These are phyloP conservation scores for Charanyca ferruginea DNA, from an alignment of 2,888 invertebrate genomes.

Conservation along the genomic window DNA sequence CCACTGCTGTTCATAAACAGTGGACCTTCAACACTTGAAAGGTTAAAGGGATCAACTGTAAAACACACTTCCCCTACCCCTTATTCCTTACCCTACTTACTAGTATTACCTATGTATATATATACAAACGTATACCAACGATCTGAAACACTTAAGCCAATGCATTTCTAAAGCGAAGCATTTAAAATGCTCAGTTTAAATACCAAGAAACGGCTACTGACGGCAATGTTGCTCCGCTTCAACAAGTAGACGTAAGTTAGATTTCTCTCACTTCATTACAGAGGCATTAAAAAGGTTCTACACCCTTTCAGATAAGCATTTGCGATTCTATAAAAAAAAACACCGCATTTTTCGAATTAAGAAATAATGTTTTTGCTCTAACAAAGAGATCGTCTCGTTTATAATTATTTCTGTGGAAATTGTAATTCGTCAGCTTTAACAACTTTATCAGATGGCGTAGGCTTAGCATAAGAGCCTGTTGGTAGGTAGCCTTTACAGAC, in stretches of 20 bases:
- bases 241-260: constrained; percentile 13
- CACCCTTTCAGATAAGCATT: neutral
- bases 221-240: constrained; percentile 1
- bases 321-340: neutral
- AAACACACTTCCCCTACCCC: neutral
- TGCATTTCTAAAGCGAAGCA: constrained; percentile 42
- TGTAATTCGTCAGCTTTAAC: too few species aligned
- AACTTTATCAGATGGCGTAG: neutral
- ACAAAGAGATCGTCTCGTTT: too few species aligned
- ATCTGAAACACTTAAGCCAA: constrained; percentile 42
- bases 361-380: neutral
- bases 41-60: neutral
- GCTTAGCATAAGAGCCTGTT: neutral
- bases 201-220: constrained; percentile 13
- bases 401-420: too few species aligned
- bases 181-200: constrained; percentile 51
- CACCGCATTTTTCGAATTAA: neutral
- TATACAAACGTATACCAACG: constrained; percentile 15
- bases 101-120: neutral
- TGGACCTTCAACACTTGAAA: too few species aligned
- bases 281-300: neutral
- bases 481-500: neutral
- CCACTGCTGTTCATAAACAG: too few species aligned
- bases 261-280: constrained; percentile 15
- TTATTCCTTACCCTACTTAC: neutral